A percentile compares a stretch with the other conserved stretches of the same genome.
Conservation (phyloP, 2,797 vertebrate species). For the Siniperca scherzeri region DNA sequence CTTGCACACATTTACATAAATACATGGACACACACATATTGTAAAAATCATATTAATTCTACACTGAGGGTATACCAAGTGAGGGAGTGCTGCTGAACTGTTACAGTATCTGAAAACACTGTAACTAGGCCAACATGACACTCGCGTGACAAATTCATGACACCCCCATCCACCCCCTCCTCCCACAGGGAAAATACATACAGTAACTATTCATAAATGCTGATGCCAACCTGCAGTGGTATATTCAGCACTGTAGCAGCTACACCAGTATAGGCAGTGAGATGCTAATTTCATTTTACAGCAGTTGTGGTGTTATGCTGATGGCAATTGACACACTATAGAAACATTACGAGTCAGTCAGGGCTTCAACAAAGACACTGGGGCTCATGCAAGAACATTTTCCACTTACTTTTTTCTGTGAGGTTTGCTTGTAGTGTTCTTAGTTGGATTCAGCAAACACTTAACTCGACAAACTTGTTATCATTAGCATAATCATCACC, state of each 20-base stretch:
- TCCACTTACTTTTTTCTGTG: not conserved
- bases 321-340: conserved; percentile 23
- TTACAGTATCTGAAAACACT: conserved; percentile 51
- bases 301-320: conserved; percentile 24
- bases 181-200: conserved; percentile 50
- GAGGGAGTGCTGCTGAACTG: conserved; percentile 25
- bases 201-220: conserved; percentile 66
- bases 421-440: not conserved
- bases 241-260: conserved; percentile 7
- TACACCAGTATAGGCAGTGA: conserved; percentile 13
- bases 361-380: not conserved
- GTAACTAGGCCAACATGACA: conserved; percentile 77
- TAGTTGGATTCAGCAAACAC: not conserved
- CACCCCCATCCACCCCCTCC: conserved; percentile 29
- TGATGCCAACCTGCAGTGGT: conserved; percentile 57
- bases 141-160: conserved; percentile 73
- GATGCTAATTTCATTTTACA: conserved; percentile 33
- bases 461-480: not conserved
- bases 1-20: not conserved
- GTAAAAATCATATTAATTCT: conserved; percentile 34
- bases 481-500: not conserved
- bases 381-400: not conserved
- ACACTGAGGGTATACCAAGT: conserved; percentile 23
- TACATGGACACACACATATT: conserved; percentile 20
- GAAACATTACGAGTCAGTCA: not conserved